Evolutionary conservation across 2,797 vertebrate genomes (phyloP).

Genomic region (Intellagama lesueurii): DNA sequence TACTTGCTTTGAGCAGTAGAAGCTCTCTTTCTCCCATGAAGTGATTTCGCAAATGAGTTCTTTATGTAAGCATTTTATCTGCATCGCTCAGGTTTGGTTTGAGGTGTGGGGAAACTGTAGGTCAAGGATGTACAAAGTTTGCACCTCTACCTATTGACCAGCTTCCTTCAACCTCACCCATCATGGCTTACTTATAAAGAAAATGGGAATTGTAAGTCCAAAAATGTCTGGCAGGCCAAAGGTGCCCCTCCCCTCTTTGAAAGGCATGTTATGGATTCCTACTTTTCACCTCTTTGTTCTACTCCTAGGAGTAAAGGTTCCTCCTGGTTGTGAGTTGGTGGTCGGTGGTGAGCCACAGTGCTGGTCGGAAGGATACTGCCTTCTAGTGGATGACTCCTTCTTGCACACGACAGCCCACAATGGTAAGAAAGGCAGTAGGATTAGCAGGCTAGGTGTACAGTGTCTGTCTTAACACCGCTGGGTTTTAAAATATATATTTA

Average conservation of each 20-base stretch:
- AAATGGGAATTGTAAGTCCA: neutral
- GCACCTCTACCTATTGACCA: neutral
- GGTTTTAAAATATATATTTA: neutral
- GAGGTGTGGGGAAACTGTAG: neutral
- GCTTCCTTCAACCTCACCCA: neutral
- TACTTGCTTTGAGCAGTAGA: neutral
- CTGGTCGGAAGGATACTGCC: constrained; percentile 92
- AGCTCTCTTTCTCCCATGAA: neutral
- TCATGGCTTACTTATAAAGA: neutral
- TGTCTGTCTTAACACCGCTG: neutral
- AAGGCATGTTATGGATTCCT: neutral
- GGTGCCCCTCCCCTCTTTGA: neutral
- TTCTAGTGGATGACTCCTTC: constrained; percentile 91
- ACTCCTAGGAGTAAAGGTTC: constrained; percentile 86
- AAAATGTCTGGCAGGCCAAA: no score
- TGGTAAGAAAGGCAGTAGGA: constrained; percentile 72
- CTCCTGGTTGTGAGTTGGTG: constrained; percentile 87
- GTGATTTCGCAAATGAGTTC: neutral
- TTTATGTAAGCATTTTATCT: neutral
- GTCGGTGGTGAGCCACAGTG: constrained; percentile 91
- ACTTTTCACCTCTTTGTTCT: neutral
- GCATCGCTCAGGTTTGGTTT: neutral
- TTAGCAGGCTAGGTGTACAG: neutral
- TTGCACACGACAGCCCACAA: constrained; percentile 89
- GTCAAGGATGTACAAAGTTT: neutral